Conservation (phyloP, 2,888 invertebrate genomes). For the Protodeltote pygarga region DNA sequence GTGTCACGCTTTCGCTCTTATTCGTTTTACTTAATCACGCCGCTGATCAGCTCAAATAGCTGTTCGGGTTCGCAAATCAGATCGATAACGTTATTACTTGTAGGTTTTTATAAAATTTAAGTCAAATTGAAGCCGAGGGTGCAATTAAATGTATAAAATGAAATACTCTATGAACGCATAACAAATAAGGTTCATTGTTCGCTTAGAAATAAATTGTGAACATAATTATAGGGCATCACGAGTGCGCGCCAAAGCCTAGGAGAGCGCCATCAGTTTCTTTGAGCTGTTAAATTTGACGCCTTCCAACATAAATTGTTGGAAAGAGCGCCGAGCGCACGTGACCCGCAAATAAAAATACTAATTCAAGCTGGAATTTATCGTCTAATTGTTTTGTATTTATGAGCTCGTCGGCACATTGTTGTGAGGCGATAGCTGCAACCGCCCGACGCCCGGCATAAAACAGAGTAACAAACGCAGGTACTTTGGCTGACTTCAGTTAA, state of each 20-base stretch:
- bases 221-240: conserved; percentile 75
- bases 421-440: conserved; percentile 65
- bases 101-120: conserved; percentile 18
- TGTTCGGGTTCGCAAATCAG: conserved; percentile 67
- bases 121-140: conserved; percentile 5
- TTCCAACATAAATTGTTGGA: conserved; percentile 74
- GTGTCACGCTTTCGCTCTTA: conserved; percentile 82
- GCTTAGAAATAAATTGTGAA: conserved; percentile 70
- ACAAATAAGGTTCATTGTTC: conserved; percentile 63
- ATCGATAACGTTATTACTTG: conserved; percentile 41
- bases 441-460: conserved; percentile 65
- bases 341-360: conserved; percentile 81
- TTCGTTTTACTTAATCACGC: conserved; percentile 80
- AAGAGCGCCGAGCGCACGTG: conserved; percentile 75
- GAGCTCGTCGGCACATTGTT: conserved; percentile 72
- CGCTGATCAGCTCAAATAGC: conserved; percentile 70
- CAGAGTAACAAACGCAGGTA: conserved; percentile 64
- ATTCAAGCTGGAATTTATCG: conserved; percentile 78
- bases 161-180: conserved; percentile 38
- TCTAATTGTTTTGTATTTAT: conserved; percentile 81
- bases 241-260: conserved; percentile 64
- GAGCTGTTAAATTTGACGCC: conserved; percentile 79
- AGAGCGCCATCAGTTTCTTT: conserved; percentile 74
- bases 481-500: conserved; percentile 54
- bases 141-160: neutral